A percentile compares a stretch with the other conserved stretches of the same genome.
phyloP scores from a whole-genome alignment of 1,140 invertebrate genomes.

The Pentalonia nigronervosa region DNA sequence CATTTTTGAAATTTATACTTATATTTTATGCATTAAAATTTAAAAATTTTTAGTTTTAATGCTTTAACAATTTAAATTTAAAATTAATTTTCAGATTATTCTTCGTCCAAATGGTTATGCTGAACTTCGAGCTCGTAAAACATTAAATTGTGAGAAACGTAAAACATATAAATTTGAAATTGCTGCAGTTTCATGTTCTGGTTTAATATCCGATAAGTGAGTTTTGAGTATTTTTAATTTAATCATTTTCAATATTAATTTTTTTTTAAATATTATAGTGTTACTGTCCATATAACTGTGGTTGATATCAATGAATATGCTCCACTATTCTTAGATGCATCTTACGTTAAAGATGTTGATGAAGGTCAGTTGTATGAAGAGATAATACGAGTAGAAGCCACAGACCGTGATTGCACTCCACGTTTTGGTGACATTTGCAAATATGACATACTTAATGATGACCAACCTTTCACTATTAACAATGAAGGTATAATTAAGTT shows the following conservation, averaged over 20 bases:
- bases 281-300: constrained; percentile 93
- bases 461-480: constrained; percentile 92
- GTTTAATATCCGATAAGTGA: constrained; percentile 84
- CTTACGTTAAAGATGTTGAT: constrained; percentile 88
- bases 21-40: not conserved
- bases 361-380: constrained; percentile 90
- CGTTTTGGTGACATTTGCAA: constrained; percentile 94
- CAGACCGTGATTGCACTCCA: constrained; percentile 89
- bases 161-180: constrained; percentile 96
- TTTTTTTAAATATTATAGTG: constrained; percentile 74
- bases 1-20: not conserved
- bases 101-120: constrained; percentile 69
- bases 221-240: constrained; percentile 60
- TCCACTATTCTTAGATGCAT: constrained; percentile 86
- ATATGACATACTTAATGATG: constrained; percentile 89
- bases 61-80: not conserved
- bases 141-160: constrained; percentile 91
- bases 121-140: constrained; percentile 77
- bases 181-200: constrained; percentile 88
- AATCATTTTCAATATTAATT: not conserved
- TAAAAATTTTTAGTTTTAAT: no score
- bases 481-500: constrained; percentile 75
- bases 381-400: constrained; percentile 87
- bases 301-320: constrained; percentile 94
- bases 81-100: constrained; percentile 65